These are phyloP conservation scores for Volucella inanis DNA, from an alignment of 2,888 invertebrate species.

Conservation along the genomic window DNA sequence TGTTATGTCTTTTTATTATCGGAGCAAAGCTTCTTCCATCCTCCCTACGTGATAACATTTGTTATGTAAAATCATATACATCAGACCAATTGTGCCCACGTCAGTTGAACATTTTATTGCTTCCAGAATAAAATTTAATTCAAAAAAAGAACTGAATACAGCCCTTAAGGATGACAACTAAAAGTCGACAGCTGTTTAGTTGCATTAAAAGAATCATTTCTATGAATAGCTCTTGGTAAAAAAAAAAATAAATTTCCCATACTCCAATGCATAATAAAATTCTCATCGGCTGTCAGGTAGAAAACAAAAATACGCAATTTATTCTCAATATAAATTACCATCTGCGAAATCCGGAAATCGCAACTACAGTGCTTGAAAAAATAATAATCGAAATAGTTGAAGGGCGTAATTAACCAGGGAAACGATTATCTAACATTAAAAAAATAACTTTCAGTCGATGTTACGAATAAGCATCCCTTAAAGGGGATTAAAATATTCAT, in stretches of 20 bases:
- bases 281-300: slow-evolving; percentile 23
- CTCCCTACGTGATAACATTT: no score
- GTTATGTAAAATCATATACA: no score
- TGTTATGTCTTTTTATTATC: no score
- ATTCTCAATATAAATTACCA: slow-evolving; percentile 8
- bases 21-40: no score
- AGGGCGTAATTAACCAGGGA: not conserved
- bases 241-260: slow-evolving; percentile 39
- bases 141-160: not conserved
- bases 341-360: not conserved
- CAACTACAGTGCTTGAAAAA: not conserved
- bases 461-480: slow-evolving; percentile 31
- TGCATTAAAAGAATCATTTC: slow-evolving; percentile 9
- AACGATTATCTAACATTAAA: slow-evolving; percentile 39
- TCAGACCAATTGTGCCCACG: no score
- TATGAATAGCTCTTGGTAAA: slow-evolving; percentile 27
- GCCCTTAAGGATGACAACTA: not conserved
- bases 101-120: no score
- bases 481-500: slow-evolving; percentile 13
- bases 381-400: not conserved
- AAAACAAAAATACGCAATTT: slow-evolving; percentile 49
- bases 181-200: slow-evolving; percentile 6
- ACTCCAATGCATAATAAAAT: slow-evolving; percentile 37
- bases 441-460: slow-evolving; percentile 16
- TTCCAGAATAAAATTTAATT: not conserved